Percentiles rank a stretch among this genome's conserved stretches.
These are phyloP conservation scores for Axea sp. DNA, from an alignment of 2,888 invertebrate species.

Conservation along the genomic window DNA sequence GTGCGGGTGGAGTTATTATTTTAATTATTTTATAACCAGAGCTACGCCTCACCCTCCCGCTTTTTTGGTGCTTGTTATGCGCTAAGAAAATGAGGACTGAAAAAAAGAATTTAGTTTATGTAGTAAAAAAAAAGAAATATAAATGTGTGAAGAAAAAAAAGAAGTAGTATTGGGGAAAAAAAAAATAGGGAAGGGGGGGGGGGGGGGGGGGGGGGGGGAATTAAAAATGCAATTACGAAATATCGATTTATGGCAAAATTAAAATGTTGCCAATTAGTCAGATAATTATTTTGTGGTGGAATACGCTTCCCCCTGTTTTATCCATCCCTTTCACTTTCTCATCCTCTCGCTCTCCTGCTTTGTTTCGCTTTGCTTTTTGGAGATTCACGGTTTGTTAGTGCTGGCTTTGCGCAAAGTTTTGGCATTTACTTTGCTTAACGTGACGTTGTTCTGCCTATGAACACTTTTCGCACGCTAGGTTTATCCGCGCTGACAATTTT, in stretches of 20 bases:
- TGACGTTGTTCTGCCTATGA: constrained; percentile 58
- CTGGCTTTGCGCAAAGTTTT: constrained; percentile 58
- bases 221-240: too few species aligned
- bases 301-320: constrained; percentile 5
- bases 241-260: constrained; percentile 24
- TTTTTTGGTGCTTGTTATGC: too few species aligned
- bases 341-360: constrained; percentile 2
- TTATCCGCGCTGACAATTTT: constrained; percentile 46
- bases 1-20: too few species aligned
- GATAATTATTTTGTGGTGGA: constrained; percentile 37
- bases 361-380: constrained; percentile 31
- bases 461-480: constrained; percentile 45
- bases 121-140: too few species aligned
- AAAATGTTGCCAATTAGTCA: constrained; percentile 40
- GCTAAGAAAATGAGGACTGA: too few species aligned
- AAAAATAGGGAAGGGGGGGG: too few species aligned
- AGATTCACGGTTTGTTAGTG: constrained; percentile 56
- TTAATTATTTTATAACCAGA: too few species aligned
- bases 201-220: too few species aligned
- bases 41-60: too few species aligned
- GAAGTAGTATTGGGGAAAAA: too few species aligned
- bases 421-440: constrained; percentile 59
- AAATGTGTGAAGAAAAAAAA: too few species aligned
- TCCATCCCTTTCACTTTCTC: background rate
- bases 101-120: too few species aligned